Evolutionary conservation across 2,797 vertebrate genomes (phyloP).

Genomic region (Hypotaenidia okinawae): DNA sequence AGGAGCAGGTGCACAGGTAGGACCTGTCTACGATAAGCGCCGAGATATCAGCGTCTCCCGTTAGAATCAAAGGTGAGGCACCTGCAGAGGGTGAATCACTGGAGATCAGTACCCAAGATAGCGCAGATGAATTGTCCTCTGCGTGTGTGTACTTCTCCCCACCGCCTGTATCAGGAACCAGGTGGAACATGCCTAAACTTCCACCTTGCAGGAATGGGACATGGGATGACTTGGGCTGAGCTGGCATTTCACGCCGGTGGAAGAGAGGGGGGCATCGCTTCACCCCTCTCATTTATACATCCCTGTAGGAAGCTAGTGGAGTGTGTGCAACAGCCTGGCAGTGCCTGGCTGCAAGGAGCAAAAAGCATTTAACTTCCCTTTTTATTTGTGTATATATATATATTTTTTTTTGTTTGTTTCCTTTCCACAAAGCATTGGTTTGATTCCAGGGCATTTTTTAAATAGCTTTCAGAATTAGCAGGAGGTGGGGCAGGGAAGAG

Average conservation of each 20-base stretch:
- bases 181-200: not conserved
- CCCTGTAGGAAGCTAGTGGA: not conserved
- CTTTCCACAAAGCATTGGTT: not conserved
- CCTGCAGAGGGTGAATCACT: slow-evolving; percentile 42
- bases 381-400: fast-evolving
- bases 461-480: not conserved
- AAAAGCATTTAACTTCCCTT: not conserved
- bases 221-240: fast-evolving
- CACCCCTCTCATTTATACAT: fast-evolving
- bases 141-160: fast-evolving
- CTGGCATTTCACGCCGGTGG: not conserved
- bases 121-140: not conserved
- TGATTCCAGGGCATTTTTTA: not conserved
- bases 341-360: not conserved
- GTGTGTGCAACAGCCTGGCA: fast-evolving
- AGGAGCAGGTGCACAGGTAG: not conserved
- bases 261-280: not conserved
- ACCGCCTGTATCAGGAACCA: not conserved
- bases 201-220: fast-evolving
- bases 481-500: slow-evolving; percentile 14
- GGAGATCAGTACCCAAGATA: slow-evolving; percentile 10
- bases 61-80: slow-evolving; percentile 12
- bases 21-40: not conserved
- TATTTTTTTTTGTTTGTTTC: no score
- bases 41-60: not conserved